Percentiles rank a stretch among this genome's conserved stretches.
Conservation (phyloP, 1,140 invertebrate species). For the Papilio polytes region DNA sequence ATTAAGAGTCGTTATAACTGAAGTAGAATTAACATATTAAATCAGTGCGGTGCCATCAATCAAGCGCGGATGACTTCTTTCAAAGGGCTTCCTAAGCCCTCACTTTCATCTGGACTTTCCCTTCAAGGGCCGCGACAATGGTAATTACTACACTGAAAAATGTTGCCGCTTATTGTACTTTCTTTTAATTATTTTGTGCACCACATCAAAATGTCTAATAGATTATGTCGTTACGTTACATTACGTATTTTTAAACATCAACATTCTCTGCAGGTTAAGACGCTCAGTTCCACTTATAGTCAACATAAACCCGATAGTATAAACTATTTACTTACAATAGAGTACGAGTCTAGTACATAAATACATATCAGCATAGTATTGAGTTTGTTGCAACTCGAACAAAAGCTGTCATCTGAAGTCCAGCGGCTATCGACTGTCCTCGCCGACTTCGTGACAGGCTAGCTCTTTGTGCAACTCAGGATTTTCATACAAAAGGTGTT, state of each 20-base stretch:
- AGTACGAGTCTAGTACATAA: not conserved
- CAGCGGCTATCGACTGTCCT: constrained; percentile 25
- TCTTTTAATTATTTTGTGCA: constrained; percentile 28
- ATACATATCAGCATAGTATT: not conserved
- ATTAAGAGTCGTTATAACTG: constrained; percentile 40
- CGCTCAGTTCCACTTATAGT: too few species aligned
- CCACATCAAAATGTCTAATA: not conserved
- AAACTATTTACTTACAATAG: not conserved
- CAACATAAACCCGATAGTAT: not conserved
- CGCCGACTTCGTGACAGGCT: constrained; percentile 17
- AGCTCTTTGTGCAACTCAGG: constrained; percentile 19
- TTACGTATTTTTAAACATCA: too few species aligned
- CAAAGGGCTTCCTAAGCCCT: constrained; percentile 64
- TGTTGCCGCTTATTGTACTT: not conserved
- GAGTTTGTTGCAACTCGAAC: constrained; percentile 30
- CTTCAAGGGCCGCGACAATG: constrained; percentile 41
- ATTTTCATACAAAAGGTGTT: constrained; percentile 32
- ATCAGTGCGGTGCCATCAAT: constrained; percentile 62
- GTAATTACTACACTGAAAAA: constrained; percentile 47
- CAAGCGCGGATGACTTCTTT: constrained; percentile 59
- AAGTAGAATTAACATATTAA: constrained; percentile 65
- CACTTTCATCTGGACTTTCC: constrained; percentile 60
- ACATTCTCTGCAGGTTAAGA: too few species aligned
- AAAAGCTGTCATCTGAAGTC: constrained; percentile 37
- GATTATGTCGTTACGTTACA: too few species aligned